A percentile compares a stretch with the other conserved stretches of the same genome.
These are phyloP conservation scores for Gasteruption jaculator DNA, from an alignment of 2,888 invertebrate genomes.

Conservation along the genomic window DNA sequence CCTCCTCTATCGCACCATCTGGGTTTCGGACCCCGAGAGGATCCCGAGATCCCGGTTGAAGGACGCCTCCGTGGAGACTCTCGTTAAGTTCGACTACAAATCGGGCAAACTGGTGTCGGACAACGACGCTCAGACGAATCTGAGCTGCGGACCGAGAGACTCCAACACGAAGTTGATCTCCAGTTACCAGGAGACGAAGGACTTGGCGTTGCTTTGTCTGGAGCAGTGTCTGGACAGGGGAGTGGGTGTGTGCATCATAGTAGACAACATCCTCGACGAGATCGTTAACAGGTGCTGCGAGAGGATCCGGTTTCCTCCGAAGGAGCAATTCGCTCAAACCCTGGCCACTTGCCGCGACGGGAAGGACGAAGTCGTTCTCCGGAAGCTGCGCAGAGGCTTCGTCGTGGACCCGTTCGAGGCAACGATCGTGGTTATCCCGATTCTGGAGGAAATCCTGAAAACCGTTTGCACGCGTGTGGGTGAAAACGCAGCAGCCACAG, in stretches of 20 bases:
- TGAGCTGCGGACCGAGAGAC: constrained; percentile 30
- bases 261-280: constrained; percentile 26
- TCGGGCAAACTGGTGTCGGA: constrained; percentile 23
- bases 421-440: constrained; percentile 21
- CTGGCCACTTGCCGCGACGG: constrained; percentile 22
- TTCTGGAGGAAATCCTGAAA: constrained; percentile 22
- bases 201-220: constrained; percentile 16
- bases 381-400: constrained; percentile 22
- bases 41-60: neutral
- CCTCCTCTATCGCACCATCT: constrained; percentile 24
- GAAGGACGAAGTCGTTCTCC: constrained; percentile 29
- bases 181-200: constrained; percentile 22
- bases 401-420: constrained; percentile 28
- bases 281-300: constrained; percentile 24
- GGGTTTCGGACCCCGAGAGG: constrained; percentile 27
- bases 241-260: constrained; percentile 16
- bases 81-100: constrained; percentile 22
- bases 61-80: constrained; percentile 23
- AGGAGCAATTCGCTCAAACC: constrained; percentile 25
- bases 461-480: constrained; percentile 12
- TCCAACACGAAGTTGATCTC: constrained; percentile 29
- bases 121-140: constrained; percentile 26
- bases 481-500: constrained; percentile 14
- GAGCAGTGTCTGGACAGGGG: constrained; percentile 24
- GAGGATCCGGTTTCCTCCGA: constrained; percentile 21